These are phyloP conservation scores for Lophochroa leadbeateri DNA, from an alignment of 2,113 vertebrate genomes.

Conservation along the genomic window DNA sequence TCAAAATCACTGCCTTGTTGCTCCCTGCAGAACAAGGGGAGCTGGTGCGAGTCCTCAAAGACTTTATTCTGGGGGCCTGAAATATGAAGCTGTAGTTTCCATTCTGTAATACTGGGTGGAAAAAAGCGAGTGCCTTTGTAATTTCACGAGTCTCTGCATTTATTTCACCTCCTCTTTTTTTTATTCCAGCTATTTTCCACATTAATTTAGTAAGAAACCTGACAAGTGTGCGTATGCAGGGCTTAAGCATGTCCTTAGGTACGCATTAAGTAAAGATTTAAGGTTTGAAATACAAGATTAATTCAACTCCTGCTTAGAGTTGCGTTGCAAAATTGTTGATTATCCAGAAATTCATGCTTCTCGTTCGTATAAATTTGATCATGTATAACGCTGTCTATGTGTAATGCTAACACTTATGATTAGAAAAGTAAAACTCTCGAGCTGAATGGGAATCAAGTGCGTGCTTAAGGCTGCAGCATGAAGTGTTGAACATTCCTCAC, in stretches of 20 bases:
- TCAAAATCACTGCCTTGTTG: background rate
- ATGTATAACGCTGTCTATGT: background rate
- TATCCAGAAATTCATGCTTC: background rate
- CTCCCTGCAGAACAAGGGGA: background rate
- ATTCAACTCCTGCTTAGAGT: background rate
- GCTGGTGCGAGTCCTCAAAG: background rate
- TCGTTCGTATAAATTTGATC: background rate
- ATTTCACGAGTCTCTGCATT: conserved; percentile 49
- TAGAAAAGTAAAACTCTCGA: background rate
- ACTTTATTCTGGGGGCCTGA: background rate
- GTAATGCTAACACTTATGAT: background rate
- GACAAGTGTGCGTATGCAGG: background rate
- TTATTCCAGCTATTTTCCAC: background rate
- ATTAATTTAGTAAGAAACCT: conserved; percentile 23
- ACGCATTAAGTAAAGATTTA: conserved; percentile 24
- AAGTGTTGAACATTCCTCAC: background rate
- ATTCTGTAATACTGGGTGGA: background rate
- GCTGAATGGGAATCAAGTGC: background rate
- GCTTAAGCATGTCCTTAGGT: conserved; percentile 5
- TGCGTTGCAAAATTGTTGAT: conserved; percentile 5
- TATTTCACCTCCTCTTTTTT: conserved; percentile 8
- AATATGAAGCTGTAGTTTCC: background rate
- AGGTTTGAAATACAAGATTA: background rate
- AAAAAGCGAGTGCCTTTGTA: background rate
- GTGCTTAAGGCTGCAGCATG: background rate